Conservation (phyloP, 2,797 vertebrate species). For the Gadopsis bispinosus region DNA sequence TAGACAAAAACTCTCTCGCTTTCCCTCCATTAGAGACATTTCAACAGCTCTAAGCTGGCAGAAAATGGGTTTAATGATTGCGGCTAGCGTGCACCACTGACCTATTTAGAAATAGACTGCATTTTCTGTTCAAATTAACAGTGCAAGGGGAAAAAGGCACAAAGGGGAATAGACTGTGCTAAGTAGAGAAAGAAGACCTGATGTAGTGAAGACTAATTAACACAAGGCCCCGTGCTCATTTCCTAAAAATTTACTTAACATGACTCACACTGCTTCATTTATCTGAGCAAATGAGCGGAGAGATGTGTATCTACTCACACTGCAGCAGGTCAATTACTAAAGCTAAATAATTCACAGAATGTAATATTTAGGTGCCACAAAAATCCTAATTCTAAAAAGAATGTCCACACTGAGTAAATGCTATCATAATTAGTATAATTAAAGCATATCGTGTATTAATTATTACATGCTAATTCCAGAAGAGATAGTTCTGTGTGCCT, state of each 20-base stretch:
- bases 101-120: conserved; percentile 73
- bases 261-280: conserved; percentile 71
- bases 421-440: conserved; percentile 67
- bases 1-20: conserved; percentile 49
- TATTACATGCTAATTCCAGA: conserved; percentile 79
- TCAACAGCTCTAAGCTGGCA: conserved; percentile 72
- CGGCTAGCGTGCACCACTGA: conserved; percentile 60
- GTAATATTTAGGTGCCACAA: conserved; percentile 67
- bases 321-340: conserved; percentile 77
- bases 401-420: conserved; percentile 46
- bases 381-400: conserved; percentile 39
- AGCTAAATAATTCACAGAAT: conserved; percentile 77
- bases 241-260: conserved; percentile 77
- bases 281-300: conserved; percentile 73
- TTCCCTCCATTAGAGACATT: conserved; percentile 65
- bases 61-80: conserved; percentile 77
- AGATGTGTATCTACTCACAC: conserved; percentile 78
- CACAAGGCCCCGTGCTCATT: conserved; percentile 70
- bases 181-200: conserved; percentile 66
- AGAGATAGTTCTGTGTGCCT: conserved; percentile 41
- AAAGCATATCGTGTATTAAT: conserved; percentile 65
- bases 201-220: conserved; percentile 79
- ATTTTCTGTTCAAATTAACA: conserved; percentile 78
- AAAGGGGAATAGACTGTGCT: conserved; percentile 72
- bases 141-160: conserved; percentile 56